Evolutionary conservation across 2,113 vertebrate species (phyloP).

Genomic region (Panthera uncia): DNA sequence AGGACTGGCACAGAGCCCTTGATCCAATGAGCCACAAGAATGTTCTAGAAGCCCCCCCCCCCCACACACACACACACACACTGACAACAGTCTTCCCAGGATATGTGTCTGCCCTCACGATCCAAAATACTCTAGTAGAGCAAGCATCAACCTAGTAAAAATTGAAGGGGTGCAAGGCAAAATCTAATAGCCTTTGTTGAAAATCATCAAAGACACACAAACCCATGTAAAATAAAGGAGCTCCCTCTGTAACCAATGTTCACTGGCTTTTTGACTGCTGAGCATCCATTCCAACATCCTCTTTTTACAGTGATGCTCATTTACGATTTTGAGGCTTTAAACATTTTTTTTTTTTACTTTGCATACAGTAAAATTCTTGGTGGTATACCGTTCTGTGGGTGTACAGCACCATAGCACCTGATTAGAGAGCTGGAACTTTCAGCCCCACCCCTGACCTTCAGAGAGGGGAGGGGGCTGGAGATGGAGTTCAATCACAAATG

Average conservation of each 20-base stretch:
- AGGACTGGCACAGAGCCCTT: neutral
- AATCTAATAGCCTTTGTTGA: neutral
- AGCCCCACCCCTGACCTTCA: neutral
- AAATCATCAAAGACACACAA: neutral
- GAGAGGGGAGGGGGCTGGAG: neutral
- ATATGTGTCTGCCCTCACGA: neutral
- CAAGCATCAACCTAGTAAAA: neutral
- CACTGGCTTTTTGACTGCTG: neutral
- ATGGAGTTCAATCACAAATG: neutral
- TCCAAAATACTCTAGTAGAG: neutral
- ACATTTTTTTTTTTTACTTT: neutral
- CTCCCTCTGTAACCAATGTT: neutral
- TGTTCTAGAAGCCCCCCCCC: neutral
- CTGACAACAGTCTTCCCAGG: neutral
- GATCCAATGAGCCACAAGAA: neutral
- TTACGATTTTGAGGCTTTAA: neutral
- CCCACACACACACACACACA: too few species aligned
- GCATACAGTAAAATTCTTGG: neutral
- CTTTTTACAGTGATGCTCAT: neutral
- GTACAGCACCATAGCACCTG: neutral
- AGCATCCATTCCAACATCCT: neutral
- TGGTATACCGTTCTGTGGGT: fast-evolving
- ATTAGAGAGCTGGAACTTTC: neutral
- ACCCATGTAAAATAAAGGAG: neutral
- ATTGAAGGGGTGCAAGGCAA: neutral